Conservation (phyloP, 2,797 vertebrate genomes). For the Sebastes wilsoni region DNA sequence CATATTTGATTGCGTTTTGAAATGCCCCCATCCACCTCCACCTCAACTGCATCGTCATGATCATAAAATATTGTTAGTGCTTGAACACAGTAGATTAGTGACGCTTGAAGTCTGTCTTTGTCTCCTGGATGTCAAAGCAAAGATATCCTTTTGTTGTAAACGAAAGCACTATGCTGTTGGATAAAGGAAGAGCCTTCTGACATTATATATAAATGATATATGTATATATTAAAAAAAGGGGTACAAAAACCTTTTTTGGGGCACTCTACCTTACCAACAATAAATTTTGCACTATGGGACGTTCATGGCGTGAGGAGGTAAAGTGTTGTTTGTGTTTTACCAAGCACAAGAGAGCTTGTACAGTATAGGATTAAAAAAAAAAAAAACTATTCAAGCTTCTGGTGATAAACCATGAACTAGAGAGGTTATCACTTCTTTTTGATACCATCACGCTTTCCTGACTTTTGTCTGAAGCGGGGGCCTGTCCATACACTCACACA, state of each 20-base stretch:
- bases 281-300: conserved; percentile 92
- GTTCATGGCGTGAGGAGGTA: conserved; percentile 82
- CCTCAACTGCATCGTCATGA: conserved; percentile 38
- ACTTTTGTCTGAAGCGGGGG: conserved; percentile 82
- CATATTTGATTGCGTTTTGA: conserved; percentile 63
- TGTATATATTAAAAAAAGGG: conserved; percentile 84
- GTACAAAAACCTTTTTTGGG: conserved; percentile 84
- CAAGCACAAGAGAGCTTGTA: conserved; percentile 86
- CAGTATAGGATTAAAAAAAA: conserved; percentile 74
- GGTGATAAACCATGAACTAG: conserved; percentile 78
- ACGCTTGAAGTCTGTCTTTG: conserved; percentile 81
- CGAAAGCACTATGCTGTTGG: conserved; percentile 91
- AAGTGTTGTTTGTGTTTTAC: conserved; percentile 83
- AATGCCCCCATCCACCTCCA: conserved; percentile 59
- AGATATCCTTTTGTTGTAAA: conserved; percentile 88
- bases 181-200: conserved; percentile 89
- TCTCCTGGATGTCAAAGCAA: conserved; percentile 85
- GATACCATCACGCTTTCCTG: conserved; percentile 80
- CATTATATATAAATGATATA: conserved; percentile 88
- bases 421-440: conserved; percentile 76
- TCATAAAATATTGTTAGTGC: conserved; percentile 81
- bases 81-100: conserved; percentile 82
- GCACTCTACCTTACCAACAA: conserved; percentile 89
- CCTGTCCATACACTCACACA: conserved; percentile 78
- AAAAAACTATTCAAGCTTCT: conserved; percentile 79